Evolutionary conservation across 1,140 invertebrate genomes (phyloP), one percentile per base, ranked within the genome.

Genomic region (Aethina tumida): DNA sequence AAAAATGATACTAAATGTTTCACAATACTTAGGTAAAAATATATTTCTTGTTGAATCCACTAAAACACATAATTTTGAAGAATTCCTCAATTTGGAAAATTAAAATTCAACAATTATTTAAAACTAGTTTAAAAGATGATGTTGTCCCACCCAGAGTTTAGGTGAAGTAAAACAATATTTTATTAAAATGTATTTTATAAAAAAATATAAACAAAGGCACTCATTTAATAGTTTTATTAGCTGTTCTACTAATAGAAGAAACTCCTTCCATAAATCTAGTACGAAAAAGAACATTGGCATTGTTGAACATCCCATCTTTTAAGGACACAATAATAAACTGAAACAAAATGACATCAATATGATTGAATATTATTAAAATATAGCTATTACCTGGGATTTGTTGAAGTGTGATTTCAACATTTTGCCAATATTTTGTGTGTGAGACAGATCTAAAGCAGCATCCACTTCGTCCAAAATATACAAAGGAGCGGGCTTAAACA

Each of bases 401-500:
- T 78, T 86, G 57, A 99, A 99, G 66, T 98, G 92, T 19, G 77
- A 77, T 54, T 84, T 85, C 5, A 99, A 70, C 90, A 99, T 97
- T 35, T 75, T 74, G 2, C 96, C 96, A 56, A 99, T 99, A 67
- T 99, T 99, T 66, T 97, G 91, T 4, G 97, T 99, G 62, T 99
- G 97, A 1, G 89, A 95, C 14, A 98, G 74, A 71, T 99, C 97
- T 2, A 99, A 68, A 3, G 97, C 97, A 4, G 97, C 94, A 65
- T 99, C 97, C 27, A 99, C 91, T 71, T 99, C 96, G 62, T 99
- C 97, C 51, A 99, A 70, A 64, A 99, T 98, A 59, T 99, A 99
- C 7, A 99, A 70, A 1, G 96, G 97, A 8, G 97, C 97, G 4
- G 97, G 96, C 56, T 96, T 96, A 65, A 96, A 99, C 37, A 93